Percentiles rank a stretch among this genome's conserved stretches.
phyloP scores from a whole-genome alignment of 2,113 vertebrate genomes.

The Tachysurus fulvidraco region DNA sequence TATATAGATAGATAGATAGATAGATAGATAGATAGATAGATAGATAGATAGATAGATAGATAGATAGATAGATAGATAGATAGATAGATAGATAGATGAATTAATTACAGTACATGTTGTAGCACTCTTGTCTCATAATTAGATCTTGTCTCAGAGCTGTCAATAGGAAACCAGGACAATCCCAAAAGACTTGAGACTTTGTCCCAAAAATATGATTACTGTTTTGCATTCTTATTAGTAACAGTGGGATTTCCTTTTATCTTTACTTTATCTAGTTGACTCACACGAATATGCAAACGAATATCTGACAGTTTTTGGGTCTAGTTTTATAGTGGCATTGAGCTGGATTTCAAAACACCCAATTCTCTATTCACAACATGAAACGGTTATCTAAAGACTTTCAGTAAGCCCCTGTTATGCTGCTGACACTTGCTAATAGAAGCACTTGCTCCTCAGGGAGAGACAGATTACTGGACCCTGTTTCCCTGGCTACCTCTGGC shows the following conservation, averaged over 20 bases:
- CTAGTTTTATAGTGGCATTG: background rate
- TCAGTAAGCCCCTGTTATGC: background rate
- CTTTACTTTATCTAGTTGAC: background rate
- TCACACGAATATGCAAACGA: background rate
- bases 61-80: no score
- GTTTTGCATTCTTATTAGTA: background rate
- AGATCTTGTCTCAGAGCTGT: background rate
- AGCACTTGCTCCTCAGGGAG: background rate
- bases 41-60: no score
- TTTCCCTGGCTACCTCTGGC: background rate
- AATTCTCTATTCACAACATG: background rate
- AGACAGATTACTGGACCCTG: slow-evolving; percentile 3
- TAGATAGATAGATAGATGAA: background rate
- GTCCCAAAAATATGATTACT: background rate
- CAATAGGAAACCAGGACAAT: background rate
- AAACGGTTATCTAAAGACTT: background rate
- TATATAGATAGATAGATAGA: no score
- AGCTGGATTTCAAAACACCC: background rate
- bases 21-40: no score
- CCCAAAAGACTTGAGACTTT: background rate
- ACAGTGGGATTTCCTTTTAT: background rate
- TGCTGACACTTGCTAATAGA: background rate
- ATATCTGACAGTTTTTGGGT: background rate
- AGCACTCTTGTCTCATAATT: background rate
- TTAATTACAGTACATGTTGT: background rate